These are phyloP conservation scores for Proctacanthus coquilletti DNA, from an alignment of 1,140 invertebrate species.

Conservation along the genomic window DNA sequence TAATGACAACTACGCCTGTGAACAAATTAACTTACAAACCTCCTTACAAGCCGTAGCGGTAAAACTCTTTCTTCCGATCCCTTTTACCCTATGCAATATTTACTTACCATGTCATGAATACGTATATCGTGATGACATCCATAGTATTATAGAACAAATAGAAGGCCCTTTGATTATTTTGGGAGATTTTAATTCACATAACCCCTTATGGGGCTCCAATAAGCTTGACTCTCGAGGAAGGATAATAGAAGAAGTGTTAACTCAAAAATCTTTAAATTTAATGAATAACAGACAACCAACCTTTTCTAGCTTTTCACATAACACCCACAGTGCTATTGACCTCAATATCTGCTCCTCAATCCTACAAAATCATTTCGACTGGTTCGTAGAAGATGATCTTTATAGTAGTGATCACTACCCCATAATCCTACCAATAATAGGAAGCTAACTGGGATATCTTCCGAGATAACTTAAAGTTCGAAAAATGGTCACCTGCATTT, in stretches of 20 bases:
- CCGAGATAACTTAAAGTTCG: no score
- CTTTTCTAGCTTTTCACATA: neutral
- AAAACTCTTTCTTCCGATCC: neutral
- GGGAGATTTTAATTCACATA: constrained; percentile 3
- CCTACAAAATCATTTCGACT: constrained; percentile 1
- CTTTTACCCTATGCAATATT: neutral
- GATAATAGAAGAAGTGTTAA: neutral
- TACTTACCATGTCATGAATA: neutral
- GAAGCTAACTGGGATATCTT: neutral
- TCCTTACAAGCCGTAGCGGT: neutral
- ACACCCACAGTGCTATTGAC: constrained; percentile 1
- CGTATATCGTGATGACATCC: neutral
- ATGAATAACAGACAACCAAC: neutral
- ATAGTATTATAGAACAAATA: neutral
- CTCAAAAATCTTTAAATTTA: neutral
- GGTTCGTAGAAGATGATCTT: constrained; percentile 4
- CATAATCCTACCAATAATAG: neutral
- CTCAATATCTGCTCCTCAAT: neutral
- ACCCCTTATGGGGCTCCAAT: neutral
- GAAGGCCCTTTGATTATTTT: neutral
- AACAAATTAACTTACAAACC: constrained; percentile 1
- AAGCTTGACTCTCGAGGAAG: neutral
- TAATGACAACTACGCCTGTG: neutral
- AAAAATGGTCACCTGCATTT: neutral
- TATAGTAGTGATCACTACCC: constrained; percentile 9